These are phyloP conservation scores for Salvelinus sp. DNA, from an alignment of 2,113 vertebrate species.

Conservation along the genomic window DNA sequence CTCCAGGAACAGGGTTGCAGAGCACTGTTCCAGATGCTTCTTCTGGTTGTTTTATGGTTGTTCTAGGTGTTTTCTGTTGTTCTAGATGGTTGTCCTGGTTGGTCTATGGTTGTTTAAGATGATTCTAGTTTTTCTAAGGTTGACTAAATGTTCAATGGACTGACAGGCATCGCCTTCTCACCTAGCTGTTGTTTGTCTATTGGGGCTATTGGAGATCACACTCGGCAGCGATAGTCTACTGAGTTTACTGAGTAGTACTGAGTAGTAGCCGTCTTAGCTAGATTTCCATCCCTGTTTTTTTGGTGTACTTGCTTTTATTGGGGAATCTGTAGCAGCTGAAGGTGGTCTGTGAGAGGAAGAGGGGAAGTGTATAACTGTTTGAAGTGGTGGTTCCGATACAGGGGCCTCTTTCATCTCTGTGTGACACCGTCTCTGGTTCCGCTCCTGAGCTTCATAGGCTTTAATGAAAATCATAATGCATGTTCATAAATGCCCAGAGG, in stretches of 20 bases:
- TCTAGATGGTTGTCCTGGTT: no score
- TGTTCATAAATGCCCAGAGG: constrained; percentile 64
- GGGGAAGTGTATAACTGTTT: constrained; percentile 62
- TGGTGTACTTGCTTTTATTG: constrained; percentile 60
- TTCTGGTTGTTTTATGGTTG: no score
- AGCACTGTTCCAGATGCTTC: no score
- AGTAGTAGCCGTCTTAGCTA: background rate
- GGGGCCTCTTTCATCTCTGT: constrained; percentile 70
- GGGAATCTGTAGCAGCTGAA: constrained; percentile 60
- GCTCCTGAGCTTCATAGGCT: constrained; percentile 38
- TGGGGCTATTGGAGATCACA: background rate
- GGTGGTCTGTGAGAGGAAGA: constrained; percentile 27
- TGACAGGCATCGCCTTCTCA: no score
- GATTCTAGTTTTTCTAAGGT: no score
- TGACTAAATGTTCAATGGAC: no score
- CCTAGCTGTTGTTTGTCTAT: background rate
- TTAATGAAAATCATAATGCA: constrained; percentile 76
- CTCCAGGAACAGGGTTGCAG: no score
- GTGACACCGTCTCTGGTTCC: constrained; percentile 39
- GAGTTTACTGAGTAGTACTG: constrained; percentile 4
- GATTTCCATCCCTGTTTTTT: constrained; percentile 27
- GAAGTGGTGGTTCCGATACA: constrained; percentile 59
- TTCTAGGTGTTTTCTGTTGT: no score
- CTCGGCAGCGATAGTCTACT: background rate
- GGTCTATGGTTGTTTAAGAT: no score